Evolutionary conservation across 2,888 invertebrate species (phyloP).

Genomic region (Prenolepis imparis): DNA sequence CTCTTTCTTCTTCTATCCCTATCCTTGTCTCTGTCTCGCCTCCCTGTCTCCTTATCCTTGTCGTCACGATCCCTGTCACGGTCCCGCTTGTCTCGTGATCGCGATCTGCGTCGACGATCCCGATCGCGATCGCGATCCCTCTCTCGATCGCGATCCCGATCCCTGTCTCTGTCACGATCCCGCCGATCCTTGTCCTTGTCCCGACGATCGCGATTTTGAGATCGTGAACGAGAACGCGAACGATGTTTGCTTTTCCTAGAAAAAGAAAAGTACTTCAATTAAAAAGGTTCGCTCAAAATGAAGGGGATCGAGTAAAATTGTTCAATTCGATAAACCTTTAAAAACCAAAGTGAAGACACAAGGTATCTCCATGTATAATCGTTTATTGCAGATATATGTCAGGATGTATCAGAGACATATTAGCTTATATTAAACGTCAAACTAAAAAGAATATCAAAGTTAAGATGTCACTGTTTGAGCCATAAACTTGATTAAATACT

Average conservation of each 20-base stretch:
- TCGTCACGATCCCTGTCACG: constrained; percentile 82
- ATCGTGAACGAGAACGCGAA: constrained; percentile 86
- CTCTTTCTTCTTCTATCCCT: constrained; percentile 86
- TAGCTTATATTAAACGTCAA: not conserved
- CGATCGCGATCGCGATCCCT: constrained; percentile 77
- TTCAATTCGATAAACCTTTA: constrained; percentile 13
- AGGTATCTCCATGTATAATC: constrained; percentile 6
- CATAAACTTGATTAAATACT: not conserved
- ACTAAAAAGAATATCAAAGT: not conserved
- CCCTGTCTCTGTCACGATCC: constrained; percentile 76
- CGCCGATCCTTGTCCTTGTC: constrained; percentile 85
- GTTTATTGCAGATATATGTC: not conserved
- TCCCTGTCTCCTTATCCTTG: constrained; percentile 82
- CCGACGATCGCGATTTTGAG: constrained; percentile 87
- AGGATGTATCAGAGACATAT: not conserved
- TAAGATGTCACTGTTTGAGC: not conserved
- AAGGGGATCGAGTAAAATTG: not conserved
- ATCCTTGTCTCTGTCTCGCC: constrained; percentile 82
- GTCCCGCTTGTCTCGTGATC: constrained; percentile 73
- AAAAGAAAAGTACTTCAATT: constrained; percentile 63
- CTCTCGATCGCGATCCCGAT: constrained; percentile 76
- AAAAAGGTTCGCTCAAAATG: constrained; percentile 14
- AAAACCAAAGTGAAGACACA: not conserved
- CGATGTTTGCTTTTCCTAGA: constrained; percentile 86
- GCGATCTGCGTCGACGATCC: constrained; percentile 82